phyloP scores from a whole-genome alignment of 2,113 vertebrate species.

The Addax nasomaculatus region DNA sequence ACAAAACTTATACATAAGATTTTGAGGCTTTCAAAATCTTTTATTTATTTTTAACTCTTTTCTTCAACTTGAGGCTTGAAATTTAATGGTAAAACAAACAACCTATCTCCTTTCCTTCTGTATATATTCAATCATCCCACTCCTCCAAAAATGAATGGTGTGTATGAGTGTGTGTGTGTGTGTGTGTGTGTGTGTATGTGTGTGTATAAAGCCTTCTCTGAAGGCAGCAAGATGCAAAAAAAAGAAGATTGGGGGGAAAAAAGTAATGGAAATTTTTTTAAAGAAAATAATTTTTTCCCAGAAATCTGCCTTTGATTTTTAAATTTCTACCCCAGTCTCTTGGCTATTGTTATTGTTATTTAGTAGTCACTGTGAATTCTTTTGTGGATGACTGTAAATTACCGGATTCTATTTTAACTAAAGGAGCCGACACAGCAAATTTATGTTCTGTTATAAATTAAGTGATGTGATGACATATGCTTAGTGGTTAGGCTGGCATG shows the following conservation, averaged over 20 bases:
- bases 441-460: slow-evolving; percentile 72
- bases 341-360: slow-evolving; percentile 33
- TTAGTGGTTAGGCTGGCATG: slow-evolving; percentile 63
- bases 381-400: slow-evolving; percentile 49
- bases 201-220: neutral
- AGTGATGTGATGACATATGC: slow-evolving; percentile 55
- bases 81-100: neutral
- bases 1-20: neutral
- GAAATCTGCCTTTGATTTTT: neutral
- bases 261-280: neutral
- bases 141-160: neutral
- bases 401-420: slow-evolving; percentile 58
- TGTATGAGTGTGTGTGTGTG: neutral
- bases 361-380: slow-evolving; percentile 25
- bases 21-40: neutral
- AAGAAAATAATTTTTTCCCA: neutral
- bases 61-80: neutral
- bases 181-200: neutral
- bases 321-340: neutral
- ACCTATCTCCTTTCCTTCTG: neutral
- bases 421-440: slow-evolving; percentile 57
- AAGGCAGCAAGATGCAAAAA: neutral
- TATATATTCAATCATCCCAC: neutral
- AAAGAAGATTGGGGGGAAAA: neutral
- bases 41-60: slow-evolving; percentile 13